Conservation (phyloP, 2,888 invertebrate genomes). For the Eristalis intricaria region DNA sequence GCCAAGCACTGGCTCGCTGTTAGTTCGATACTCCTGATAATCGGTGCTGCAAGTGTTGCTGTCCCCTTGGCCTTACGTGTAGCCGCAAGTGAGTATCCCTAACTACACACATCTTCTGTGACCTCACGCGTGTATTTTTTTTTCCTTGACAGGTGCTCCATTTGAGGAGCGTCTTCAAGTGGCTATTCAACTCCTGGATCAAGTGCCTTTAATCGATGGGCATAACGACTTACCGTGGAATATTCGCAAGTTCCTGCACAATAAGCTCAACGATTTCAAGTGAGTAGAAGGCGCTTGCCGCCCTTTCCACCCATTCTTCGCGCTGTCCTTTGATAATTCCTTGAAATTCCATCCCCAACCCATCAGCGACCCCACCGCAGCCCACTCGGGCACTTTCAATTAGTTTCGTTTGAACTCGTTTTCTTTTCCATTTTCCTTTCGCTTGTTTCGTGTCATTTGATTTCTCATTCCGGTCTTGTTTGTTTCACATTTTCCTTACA, state of each 20-base stretch:
- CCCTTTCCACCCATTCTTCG: neutral
- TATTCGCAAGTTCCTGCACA: conserved; percentile 94
- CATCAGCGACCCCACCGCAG: conserved; percentile 7
- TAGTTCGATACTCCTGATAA: conserved; percentile 88
- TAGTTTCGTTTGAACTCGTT: conserved; percentile 59
- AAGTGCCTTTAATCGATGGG: conserved; percentile 91
- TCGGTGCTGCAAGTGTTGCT: conserved; percentile 90
- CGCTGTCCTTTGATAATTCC: neutral
- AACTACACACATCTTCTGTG: conserved; percentile 27
- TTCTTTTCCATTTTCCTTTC: conserved; percentile 21
- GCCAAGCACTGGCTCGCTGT: conserved; percentile 90
- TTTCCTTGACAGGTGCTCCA: conserved; percentile 84
- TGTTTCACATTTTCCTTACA: conserved; percentile 53
- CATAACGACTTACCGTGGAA: conserved; percentile 97
- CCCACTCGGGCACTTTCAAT: conserved; percentile 52
- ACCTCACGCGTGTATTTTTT: neutral
- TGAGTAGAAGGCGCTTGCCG: conserved; percentile 76
- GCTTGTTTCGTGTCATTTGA: conserved; percentile 57
- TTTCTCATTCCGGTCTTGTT: conserved; percentile 52
- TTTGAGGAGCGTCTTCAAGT: conserved; percentile 89
- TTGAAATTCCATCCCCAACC: conserved; percentile 17
- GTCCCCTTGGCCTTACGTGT: conserved; percentile 90
- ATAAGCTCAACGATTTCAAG: conserved; percentile 92
- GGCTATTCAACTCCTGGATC: conserved; percentile 87
- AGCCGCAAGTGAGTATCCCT: conserved; percentile 83